Conservation (phyloP, 2,113 vertebrate species). For the Riparia riparia region DNA sequence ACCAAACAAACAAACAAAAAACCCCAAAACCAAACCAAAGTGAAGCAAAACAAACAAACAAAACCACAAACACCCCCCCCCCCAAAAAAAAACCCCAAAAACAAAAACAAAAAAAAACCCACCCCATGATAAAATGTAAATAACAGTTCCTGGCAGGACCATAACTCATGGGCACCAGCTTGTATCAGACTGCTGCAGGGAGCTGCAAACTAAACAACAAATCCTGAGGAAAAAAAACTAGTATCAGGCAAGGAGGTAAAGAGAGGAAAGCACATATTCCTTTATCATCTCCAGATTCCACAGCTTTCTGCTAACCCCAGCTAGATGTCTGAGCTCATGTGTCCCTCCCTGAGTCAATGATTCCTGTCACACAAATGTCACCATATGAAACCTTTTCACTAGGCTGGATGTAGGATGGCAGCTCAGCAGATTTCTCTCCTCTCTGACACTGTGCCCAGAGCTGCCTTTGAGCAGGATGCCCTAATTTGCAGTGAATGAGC, state of each 20-base stretch:
- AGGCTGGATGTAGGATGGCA: not conserved
- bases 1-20: too few species aligned
- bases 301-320: not conserved
- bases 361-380: not conserved
- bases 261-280: not conserved
- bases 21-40: too few species aligned
- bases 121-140: slow-evolving; percentile 24
- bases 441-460: not conserved
- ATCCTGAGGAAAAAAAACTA: not conserved
- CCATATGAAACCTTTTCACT: not conserved
- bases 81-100: too few species aligned
- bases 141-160: slow-evolving; percentile 1
- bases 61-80: too few species aligned
- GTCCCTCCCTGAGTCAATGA: not conserved
- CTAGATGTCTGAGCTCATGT: not conserved
- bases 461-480: slow-evolving; percentile 15
- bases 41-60: too few species aligned
- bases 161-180: not conserved
- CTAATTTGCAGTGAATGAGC: not conserved
- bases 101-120: not conserved
- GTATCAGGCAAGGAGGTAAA: not conserved
- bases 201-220: not conserved
- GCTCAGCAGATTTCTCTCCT: not conserved
- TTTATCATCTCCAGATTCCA: not conserved
- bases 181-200: not conserved